phyloP scores from a whole-genome alignment of 2,797 vertebrate genomes.

The Graptemys geographica region DNA sequence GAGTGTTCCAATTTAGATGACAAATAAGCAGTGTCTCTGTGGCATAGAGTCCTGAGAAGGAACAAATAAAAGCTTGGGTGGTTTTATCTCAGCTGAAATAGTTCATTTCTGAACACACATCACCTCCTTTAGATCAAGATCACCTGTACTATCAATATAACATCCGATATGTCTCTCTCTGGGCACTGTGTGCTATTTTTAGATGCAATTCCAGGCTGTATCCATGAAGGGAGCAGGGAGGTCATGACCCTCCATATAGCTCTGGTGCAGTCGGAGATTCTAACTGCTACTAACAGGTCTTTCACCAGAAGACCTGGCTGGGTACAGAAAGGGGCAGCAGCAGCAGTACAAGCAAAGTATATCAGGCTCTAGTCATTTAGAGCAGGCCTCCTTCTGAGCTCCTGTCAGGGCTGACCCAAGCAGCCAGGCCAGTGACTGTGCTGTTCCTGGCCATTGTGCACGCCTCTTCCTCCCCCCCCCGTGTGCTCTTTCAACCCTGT shows the following conservation, averaged over 20 bases:
- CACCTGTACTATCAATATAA: not conserved
- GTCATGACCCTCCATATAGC: not conserved
- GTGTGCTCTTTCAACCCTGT: not conserved
- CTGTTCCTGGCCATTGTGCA: not conserved
- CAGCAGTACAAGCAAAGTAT: not conserved
- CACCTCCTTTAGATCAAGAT: not conserved
- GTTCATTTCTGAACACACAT: not conserved
- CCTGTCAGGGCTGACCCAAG: not conserved
- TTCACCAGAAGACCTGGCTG: not conserved
- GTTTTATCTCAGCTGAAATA: not conserved
- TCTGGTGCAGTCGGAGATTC: not conserved
- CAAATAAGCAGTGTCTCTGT: not conserved
- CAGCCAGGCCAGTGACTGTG: not conserved
- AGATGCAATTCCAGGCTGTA: not conserved
- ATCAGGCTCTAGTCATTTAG: not conserved
- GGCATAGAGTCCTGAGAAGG: not conserved
- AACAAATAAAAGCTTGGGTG: not conserved
- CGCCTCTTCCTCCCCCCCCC: not conserved
- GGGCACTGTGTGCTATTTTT: not conserved
- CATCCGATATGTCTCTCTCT: not conserved
- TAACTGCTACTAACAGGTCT: too few relatives aligned
- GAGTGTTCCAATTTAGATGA: not conserved
- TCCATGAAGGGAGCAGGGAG: not conserved
- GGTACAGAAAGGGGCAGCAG: not conserved
- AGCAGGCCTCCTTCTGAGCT: not conserved